Percentiles rank a stretch among this genome's conserved stretches.
phyloP scores from a whole-genome alignment of 1,140 invertebrate genomes.

The Drosophila arawakana region DNA sequence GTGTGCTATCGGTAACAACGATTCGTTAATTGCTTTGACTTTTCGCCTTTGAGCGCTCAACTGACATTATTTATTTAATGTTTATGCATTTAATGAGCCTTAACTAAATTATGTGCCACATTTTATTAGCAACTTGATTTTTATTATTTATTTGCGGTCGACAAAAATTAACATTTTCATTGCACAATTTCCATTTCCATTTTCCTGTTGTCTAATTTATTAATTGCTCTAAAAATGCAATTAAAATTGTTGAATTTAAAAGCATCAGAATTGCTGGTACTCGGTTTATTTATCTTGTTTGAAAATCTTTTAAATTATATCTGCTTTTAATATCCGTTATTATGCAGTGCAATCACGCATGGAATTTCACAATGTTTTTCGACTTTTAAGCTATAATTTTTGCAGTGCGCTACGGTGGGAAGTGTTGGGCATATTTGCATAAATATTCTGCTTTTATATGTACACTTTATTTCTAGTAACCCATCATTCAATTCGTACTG shows the following conservation, averaged over 20 bases:
- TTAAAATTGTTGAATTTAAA: constrained; percentile 16
- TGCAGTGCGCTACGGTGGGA: constrained; percentile 14
- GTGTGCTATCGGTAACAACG: constrained; percentile 16
- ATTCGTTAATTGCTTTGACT: constrained; percentile 19
- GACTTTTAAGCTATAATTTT: neutral
- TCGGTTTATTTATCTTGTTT: too few relatives aligned
- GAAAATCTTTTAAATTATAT: neutral
- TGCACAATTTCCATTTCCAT: constrained; percentile 21
- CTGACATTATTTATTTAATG: constrained; percentile 11
- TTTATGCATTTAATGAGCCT: constrained; percentile 45
- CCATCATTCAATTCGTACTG: constrained; percentile 14
- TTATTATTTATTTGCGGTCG: constrained; percentile 8
- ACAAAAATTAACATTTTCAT: constrained; percentile 51
- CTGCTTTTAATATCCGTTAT: constrained; percentile 17
- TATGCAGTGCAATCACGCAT: constrained; percentile 17
- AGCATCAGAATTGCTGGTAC: constrained; percentile 14
- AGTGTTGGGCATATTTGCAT: neutral
- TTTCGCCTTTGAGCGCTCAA: neutral
- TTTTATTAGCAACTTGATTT: constrained; percentile 35
- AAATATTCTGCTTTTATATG: neutral
- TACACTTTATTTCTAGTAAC: neutral
- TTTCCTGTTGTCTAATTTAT: constrained; percentile 5
- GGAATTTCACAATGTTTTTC: constrained; percentile 5
- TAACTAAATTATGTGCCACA: constrained; percentile 25
- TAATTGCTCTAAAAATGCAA: constrained; percentile 14